Conservation (phyloP, 1,140 invertebrate species). For the Cydia strobilella region DNA sequence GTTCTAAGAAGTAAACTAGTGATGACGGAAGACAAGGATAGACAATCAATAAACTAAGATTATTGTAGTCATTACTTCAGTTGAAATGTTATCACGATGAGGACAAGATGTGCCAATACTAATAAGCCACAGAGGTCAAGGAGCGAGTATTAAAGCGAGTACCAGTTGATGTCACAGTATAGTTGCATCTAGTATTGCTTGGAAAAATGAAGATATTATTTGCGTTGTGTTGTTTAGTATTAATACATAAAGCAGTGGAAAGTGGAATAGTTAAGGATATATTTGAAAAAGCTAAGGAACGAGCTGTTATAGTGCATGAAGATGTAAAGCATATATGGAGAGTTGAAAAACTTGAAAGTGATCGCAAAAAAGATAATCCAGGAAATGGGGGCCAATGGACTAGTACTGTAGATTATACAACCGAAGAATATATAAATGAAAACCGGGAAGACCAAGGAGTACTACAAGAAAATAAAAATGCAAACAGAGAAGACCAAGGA, state of each 20-base stretch:
- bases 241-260: background rate
- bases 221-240: background rate
- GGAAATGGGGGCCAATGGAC: background rate
- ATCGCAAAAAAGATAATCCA: background rate
- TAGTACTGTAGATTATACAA: background rate
- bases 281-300: background rate
- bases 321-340: background rate
- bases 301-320: background rate
- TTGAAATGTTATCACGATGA: background rate
- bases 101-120: background rate
- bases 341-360: background rate
- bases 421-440: too few relatives aligned
- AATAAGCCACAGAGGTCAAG: slow-evolving; percentile 1
- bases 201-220: background rate
- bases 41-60: background rate
- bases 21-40: background rate
- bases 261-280: background rate
- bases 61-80: background rate
- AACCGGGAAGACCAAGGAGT: too few relatives aligned
- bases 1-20: slow-evolving; percentile 1
- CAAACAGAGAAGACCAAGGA: too few relatives aligned
- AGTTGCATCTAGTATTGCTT: background rate
- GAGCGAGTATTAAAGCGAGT: background rate
- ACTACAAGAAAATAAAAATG: background rate
- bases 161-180: background rate